A percentile compares a stretch with the other conserved stretches of the same genome.
Conservation (phyloP, 1,140 invertebrate species). For the Muscidifurax raptorellus region DNA sequence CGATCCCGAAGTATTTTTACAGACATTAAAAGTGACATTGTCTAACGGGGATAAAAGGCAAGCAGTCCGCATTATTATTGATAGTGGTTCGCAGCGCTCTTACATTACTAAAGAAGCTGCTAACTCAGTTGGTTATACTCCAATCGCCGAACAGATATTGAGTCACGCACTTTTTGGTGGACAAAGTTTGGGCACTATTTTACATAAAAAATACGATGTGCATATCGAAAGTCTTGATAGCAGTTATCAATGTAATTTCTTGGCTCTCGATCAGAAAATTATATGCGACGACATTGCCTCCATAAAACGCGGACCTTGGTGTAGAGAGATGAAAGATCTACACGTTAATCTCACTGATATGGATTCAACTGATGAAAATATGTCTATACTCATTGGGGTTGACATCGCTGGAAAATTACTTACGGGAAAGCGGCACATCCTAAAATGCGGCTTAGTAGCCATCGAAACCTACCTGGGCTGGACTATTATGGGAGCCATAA, state of each 20-base stretch:
- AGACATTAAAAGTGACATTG: constrained; percentile 36
- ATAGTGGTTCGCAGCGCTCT: constrained; percentile 50
- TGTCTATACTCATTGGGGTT: constrained; percentile 60
- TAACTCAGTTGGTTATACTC: constrained; percentile 11
- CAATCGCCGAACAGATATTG: constrained; percentile 26
- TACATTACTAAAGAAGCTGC: constrained; percentile 37
- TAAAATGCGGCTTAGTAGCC: no score
- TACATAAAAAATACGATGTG: constrained; percentile 47
- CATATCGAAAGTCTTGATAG: constrained; percentile 28
- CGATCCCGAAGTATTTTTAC: constrained; percentile 48
- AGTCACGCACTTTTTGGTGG: constrained; percentile 47
- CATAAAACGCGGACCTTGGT: constrained; percentile 15
- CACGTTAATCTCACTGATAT: constrained; percentile 54
- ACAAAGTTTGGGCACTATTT: neutral
- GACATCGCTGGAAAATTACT: constrained; percentile 64
- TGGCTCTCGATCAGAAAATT: constrained; percentile 43
- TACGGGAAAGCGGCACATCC: no score
- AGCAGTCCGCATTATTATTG: constrained; percentile 47
- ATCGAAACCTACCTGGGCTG: no score
- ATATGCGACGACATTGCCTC: constrained; percentile 51
- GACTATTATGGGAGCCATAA: no score
- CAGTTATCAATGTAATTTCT: constrained; percentile 50
- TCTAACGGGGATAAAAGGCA: neutral
- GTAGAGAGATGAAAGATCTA: constrained; percentile 28
- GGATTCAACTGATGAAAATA: constrained; percentile 13